These are phyloP conservation scores for Megalurothrips usitatus DNA, from an alignment of 2,888 invertebrate genomes.

Conservation along the genomic window DNA sequence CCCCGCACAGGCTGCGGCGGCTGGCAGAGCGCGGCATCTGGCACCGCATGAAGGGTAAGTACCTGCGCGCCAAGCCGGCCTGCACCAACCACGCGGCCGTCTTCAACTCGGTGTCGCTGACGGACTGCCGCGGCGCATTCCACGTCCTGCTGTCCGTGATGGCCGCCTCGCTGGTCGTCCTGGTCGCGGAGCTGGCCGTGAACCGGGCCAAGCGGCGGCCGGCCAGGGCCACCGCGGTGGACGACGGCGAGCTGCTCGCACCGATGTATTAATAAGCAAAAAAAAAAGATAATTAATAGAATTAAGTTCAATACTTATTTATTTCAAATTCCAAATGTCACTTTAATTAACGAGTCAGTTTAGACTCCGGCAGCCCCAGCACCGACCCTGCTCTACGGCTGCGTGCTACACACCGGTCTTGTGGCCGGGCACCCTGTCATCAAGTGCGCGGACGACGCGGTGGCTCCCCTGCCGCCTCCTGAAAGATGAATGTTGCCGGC, in stretches of 20 bases:
- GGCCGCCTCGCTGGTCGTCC: conserved; percentile 5
- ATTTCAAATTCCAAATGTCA: too few relatives aligned
- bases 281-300: too few relatives aligned
- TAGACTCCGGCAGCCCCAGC: too few relatives aligned
- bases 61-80: not conserved
- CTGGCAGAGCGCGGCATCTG: conserved; percentile 27
- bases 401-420: too few relatives aligned
- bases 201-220: not conserved
- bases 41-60: not conserved
- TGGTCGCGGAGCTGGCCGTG: conserved; percentile 20
- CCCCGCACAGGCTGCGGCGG: conserved; percentile 26
- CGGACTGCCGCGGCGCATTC: conserved; percentile 23
- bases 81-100: conserved; percentile 10
- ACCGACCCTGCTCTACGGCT: too few relatives aligned
- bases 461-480: too few relatives aligned
- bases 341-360: too few relatives aligned
- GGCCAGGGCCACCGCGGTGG: not conserved
- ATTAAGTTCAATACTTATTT: too few relatives aligned
- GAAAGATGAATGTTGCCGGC: too few relatives aligned
- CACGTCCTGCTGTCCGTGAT: not conserved
- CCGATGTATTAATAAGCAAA: too few relatives aligned
- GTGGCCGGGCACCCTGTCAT: too few relatives aligned
- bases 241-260: not conserved
- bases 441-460: too few relatives aligned
- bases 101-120: conserved; percentile 28